Percentiles rank a stretch among this genome's conserved stretches.
Evolutionary conservation across 2,888 invertebrate species (phyloP).

Genomic region (Deroplatys truncata): DNA sequence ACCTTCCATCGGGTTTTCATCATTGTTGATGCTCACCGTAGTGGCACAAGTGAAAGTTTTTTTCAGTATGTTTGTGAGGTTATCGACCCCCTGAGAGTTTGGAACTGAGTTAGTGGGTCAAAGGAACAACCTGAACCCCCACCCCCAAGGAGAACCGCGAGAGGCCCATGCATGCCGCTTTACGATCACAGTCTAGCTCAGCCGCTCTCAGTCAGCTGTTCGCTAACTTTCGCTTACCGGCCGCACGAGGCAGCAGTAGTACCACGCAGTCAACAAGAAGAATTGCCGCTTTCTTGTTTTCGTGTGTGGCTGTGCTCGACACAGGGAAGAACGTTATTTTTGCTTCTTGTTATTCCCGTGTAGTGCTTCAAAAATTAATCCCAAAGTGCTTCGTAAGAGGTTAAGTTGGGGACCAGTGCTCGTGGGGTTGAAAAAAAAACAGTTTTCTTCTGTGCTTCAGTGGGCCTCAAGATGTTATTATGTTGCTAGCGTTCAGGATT

Average conservation of each 20-base stretch:
- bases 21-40: background rate
- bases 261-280: background rate
- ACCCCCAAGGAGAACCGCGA: background rate
- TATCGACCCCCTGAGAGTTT: constrained; percentile 32
- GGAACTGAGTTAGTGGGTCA: constrained; percentile 34
- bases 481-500: background rate
- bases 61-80: background rate
- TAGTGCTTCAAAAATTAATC: background rate
- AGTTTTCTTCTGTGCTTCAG: background rate
- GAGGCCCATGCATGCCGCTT: background rate
- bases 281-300: background rate
- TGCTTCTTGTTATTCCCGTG: background rate
- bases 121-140: background rate
- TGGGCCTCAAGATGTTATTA: background rate
- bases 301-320: background rate
- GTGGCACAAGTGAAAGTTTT: background rate
- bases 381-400: background rate
- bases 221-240: background rate
- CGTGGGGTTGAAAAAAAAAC: background rate
- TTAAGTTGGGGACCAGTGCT: background rate
- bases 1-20: background rate
- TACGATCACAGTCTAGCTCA: background rate
- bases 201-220: background rate
- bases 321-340: background rate
- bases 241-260: background rate